Conservation (phyloP, 2,888 invertebrate species). For the Chorisops tibialis region DNA sequence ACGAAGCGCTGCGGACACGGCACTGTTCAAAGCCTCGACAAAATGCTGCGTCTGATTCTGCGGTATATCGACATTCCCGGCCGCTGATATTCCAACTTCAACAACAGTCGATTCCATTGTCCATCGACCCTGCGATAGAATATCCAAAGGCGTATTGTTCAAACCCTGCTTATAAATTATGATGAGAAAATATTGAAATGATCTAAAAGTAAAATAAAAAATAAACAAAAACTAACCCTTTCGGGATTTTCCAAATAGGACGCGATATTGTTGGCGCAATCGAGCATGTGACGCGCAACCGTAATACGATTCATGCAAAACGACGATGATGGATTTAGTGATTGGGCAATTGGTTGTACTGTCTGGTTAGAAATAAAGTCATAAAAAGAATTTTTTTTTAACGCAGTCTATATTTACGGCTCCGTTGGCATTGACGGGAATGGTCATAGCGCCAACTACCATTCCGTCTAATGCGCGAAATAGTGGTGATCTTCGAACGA, state of each 20-base stretch:
- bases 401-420: slow-evolving; percentile 32
- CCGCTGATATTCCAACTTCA: slow-evolving; percentile 51
- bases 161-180: slow-evolving; percentile 41
- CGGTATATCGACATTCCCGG: slow-evolving; percentile 43
- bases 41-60: slow-evolving; percentile 48
- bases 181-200: not conserved
- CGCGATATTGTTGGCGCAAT: slow-evolving; percentile 52
- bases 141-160: slow-evolving; percentile 50
- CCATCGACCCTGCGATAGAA: slow-evolving; percentile 52
- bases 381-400: not conserved
- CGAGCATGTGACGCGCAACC: slow-evolving; percentile 51
- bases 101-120: slow-evolving; percentile 53
- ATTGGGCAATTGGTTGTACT: slow-evolving; percentile 43
- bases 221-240: slow-evolving; percentile 37
- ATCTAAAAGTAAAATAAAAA: not conserved
- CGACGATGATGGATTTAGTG: slow-evolving; percentile 50
- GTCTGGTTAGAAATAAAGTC: slow-evolving; percentile 35
- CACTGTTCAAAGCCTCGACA: slow-evolving; percentile 50
- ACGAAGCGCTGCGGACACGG: slow-evolving; percentile 49
- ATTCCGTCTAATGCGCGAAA: slow-evolving; percentile 50
- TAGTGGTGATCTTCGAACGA: slow-evolving; percentile 44
- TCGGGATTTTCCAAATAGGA: slow-evolving; percentile 51
- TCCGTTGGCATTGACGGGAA: slow-evolving; percentile 44
- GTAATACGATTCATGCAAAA: slow-evolving; percentile 53
- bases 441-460: slow-evolving; percentile 52